These are phyloP conservation scores for Platerodrilus igneus DNA, from an alignment of 2,888 invertebrate species.

Conservation along the genomic window DNA sequence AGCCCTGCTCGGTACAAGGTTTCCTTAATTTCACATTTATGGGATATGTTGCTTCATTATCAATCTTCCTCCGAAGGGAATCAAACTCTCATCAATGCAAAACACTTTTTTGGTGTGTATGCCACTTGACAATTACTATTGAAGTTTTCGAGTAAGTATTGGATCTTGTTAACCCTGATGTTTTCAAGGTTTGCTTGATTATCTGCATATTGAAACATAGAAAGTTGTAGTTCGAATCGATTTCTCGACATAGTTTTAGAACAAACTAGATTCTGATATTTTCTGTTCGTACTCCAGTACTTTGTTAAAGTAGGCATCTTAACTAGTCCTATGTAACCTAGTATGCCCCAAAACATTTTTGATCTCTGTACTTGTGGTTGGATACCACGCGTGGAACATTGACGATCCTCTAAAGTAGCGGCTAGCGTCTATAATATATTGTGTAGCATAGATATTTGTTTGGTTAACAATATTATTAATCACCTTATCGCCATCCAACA, in stretches of 20 bases:
- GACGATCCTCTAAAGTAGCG: not conserved
- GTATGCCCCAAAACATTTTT: constrained; percentile 24
- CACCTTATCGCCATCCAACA: not conserved
- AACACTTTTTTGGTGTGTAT: no score
- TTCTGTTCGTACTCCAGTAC: constrained; percentile 26
- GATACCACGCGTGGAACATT: constrained; percentile 6
- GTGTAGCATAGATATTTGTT: constrained; percentile 6
- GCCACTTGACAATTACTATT: constrained; percentile 24
- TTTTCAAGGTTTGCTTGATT: constrained; percentile 14
- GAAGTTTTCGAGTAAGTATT: constrained; percentile 16
- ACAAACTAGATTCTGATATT: constrained; percentile 13
- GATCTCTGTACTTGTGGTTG: constrained; percentile 18
- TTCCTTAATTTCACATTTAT: no score
- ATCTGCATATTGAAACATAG: constrained; percentile 17
- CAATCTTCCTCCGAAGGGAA: no score
- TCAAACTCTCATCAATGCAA: no score
- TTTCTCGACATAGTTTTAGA: constrained; percentile 19
- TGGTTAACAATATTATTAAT: not conserved
- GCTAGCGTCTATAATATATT: not conserved
- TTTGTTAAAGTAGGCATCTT: constrained; percentile 16
- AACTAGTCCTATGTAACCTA: no score
- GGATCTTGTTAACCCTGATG: constrained; percentile 12
- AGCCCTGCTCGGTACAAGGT: constrained; percentile 18
- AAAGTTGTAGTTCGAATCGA: constrained; percentile 18
- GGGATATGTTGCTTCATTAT: no score